Conservation (phyloP, 2,797 vertebrate genomes). For the Microctenopoma lineatum region DNA sequence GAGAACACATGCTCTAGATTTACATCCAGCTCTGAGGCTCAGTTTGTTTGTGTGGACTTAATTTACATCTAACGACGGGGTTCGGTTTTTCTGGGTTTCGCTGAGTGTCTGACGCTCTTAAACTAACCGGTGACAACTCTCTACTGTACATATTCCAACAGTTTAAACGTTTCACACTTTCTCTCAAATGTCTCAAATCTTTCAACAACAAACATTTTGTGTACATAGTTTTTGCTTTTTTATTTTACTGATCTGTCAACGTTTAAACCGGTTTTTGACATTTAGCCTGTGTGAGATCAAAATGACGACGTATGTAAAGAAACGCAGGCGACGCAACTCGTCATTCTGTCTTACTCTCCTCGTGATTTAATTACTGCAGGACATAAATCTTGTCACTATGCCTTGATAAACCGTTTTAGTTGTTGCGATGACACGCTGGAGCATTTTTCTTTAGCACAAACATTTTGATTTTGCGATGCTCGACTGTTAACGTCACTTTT, state of each 20-base stretch:
- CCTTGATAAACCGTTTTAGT: neutral
- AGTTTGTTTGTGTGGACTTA: constrained; percentile 9
- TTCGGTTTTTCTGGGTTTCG: constrained; percentile 5
- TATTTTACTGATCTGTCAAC: constrained; percentile 27
- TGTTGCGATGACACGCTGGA: neutral
- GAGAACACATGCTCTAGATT: constrained; percentile 14
- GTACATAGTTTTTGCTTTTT: constrained; percentile 51
- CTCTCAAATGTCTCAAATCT: constrained; percentile 14
- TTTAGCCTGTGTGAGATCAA: constrained; percentile 13
- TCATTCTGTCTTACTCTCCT: constrained; percentile 9
- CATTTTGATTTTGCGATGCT: too few species aligned
- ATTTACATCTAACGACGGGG: neutral
- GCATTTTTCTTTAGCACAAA: neutral
- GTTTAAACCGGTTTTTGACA: constrained; percentile 16
- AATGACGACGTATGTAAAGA: constrained; percentile 4
- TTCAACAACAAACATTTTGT: constrained; percentile 29
- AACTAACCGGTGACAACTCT: neutral
- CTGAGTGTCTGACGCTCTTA: neutral
- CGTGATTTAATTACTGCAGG: too few species aligned
- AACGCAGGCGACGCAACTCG: neutral
- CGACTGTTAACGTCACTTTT: neutral
- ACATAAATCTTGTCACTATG: neutral
- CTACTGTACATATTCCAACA: constrained; percentile 29
- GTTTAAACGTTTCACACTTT: constrained; percentile 1
- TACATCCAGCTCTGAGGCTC: constrained; percentile 1